Base-by-base conservation (phyloP, 2,888 invertebrate genomes). In the Lottia gigantea region DNA sequence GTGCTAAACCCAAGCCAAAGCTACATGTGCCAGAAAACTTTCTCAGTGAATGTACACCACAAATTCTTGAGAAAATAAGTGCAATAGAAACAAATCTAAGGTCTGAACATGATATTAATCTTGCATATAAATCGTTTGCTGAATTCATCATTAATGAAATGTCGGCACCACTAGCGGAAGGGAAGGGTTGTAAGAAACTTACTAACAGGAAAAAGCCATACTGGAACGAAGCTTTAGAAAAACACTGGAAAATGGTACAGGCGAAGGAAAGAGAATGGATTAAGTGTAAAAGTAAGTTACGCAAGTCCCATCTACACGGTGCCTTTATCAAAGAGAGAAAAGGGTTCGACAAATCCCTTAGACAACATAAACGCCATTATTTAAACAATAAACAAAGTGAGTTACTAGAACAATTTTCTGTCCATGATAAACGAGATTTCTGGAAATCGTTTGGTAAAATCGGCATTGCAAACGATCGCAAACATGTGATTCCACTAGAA, bases 371-470 rank as follows among this genome's bases (percentile, higher is more conserved):
- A 61, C 62, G 66, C 40, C n/a, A 15, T 19, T 25, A 72, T 64
- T 64, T 65, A 66, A 64, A 46, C 19, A 47, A 15, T n/a, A 47
- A 64, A 26, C 72, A 72, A 63, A 19, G 26, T 40, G 55, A 47
- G 40, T 65, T 68, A 45, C 19, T 72, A 26, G 40, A 68, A 40
- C 26, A 62, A 16, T 66, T 68, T 61, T 31, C 26, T 31, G 25
- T 65, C 16, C n/a, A 45, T 66, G 66, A 66, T 47, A 46, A 63
- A 47, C 25, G 15, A 40, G 64, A 68, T 16, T 72, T 72, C 19
- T 68, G 72, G 72, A 65, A 72, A 66, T 62, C 65, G n/a, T 62
- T 68, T 31, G 68, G 72, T 47, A 68, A 68, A 68, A 66, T 68
- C 46, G 72, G 72, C n/a, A 45, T 72, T 23, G 40, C 26, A n/a